These are phyloP conservation scores for Pemphredon lugubris DNA, from an alignment of 2,888 invertebrate species.

Conservation along the genomic window DNA sequence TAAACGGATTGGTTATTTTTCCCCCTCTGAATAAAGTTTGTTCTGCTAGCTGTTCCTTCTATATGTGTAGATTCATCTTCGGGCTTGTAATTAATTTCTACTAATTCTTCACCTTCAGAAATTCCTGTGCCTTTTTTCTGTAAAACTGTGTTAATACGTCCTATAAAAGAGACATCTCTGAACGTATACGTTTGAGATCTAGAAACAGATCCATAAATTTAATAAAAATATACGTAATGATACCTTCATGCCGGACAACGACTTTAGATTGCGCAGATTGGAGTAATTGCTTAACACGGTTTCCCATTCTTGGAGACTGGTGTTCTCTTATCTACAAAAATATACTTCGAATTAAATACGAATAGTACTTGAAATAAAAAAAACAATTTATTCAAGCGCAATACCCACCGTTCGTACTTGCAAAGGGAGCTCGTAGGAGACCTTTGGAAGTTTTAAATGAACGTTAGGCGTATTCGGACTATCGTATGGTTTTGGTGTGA, in stretches of 20 bases:
- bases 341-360: constrained; percentile 1
- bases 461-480: constrained; percentile 50
- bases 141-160: constrained; percentile 23
- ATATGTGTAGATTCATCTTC: constrained; percentile 63
- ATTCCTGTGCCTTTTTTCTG: constrained; percentile 1
- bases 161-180: constrained; percentile 35
- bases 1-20: constrained; percentile 2
- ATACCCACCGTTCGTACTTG: constrained; percentile 63
- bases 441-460: constrained; percentile 60
- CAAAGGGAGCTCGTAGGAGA: constrained; percentile 65
- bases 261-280: constrained; percentile 67
- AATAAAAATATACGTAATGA: neutral
- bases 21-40: constrained; percentile 43
- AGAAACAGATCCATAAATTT: neutral
- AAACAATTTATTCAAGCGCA: neutral
- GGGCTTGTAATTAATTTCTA: constrained; percentile 51
- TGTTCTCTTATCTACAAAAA: constrained; percentile 42
- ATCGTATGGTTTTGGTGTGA: neutral
- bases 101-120: constrained; percentile 8
- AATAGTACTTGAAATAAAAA: constrained; percentile 1
- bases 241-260: constrained; percentile 71
- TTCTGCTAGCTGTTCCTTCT: constrained; percentile 59
- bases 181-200: neutral
- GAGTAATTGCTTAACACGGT: constrained; percentile 59
- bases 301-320: constrained; percentile 35